These are phyloP conservation scores for Zaprionus camerounensis DNA, from an alignment of 1,140 invertebrate species.

Conservation along the genomic window DNA sequence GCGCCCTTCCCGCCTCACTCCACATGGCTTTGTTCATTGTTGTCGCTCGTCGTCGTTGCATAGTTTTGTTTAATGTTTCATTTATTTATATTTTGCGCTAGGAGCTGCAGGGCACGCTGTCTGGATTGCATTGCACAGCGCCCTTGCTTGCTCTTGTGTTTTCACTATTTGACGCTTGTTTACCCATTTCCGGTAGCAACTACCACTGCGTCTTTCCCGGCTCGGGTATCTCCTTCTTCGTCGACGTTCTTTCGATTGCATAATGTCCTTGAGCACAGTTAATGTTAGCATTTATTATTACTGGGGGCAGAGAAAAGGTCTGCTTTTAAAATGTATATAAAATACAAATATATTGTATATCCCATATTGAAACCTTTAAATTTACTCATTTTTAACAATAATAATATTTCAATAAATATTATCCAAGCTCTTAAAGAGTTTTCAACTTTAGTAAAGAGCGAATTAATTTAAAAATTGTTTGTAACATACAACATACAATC, in stretches of 20 bases:
- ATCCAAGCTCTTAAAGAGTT: not conserved
- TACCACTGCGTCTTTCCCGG: slow-evolving; percentile 45
- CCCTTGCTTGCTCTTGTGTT: slow-evolving; percentile 55
- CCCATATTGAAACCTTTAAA: no score
- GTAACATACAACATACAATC: not conserved
- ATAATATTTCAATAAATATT: not conserved
- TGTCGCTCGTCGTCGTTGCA: slow-evolving; percentile 15
- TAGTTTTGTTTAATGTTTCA: slow-evolving; percentile 79
- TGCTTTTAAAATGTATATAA: not conserved
- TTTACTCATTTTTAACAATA: no score
- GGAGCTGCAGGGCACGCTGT: slow-evolving; percentile 19
- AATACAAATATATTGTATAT: not conserved
- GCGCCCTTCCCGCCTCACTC: slow-evolving; percentile 38
- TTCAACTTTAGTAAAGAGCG: not conserved
- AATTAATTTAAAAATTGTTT: not conserved
- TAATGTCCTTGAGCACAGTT: slow-evolving; percentile 19
- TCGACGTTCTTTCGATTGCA: slow-evolving; percentile 39
- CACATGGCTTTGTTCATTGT: slow-evolving; percentile 28
- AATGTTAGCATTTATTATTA: slow-evolving; percentile 40
- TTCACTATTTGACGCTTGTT: slow-evolving; percentile 82
- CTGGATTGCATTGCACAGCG: slow-evolving; percentile 43
- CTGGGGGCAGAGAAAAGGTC: not conserved
- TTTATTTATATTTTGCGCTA: slow-evolving; percentile 56
- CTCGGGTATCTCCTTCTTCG: not conserved
- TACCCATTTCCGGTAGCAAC: slow-evolving; percentile 78